Evolutionary conservation across 2,888 invertebrate species (phyloP).

Genomic region (Ennomos fuscantarius): DNA sequence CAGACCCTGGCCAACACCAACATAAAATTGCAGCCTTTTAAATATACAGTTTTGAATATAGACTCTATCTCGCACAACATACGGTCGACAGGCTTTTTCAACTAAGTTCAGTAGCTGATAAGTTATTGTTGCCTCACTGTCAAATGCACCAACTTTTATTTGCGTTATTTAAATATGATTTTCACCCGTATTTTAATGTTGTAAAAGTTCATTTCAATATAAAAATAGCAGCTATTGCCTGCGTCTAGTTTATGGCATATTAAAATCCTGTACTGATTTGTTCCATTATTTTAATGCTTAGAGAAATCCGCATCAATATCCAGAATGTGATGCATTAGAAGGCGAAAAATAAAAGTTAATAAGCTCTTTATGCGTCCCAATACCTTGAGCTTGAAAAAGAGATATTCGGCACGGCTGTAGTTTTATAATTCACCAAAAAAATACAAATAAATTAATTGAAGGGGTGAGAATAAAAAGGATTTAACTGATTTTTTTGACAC

Average conservation of each 20-base stretch:
- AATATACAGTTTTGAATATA: slow-evolving; percentile 24
- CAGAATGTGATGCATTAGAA: too few relatives aligned
- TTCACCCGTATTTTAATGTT: slow-evolving; percentile 36
- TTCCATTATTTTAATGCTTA: slow-evolving; percentile 38
- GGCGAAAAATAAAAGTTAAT: too few relatives aligned
- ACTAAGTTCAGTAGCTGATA: slow-evolving; percentile 24
- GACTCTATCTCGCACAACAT: slow-evolving; percentile 46
- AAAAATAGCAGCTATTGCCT: slow-evolving; percentile 35
- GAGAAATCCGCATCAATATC: too few relatives aligned
- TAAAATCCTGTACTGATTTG: slow-evolving; percentile 62
- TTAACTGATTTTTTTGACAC: too few relatives aligned
- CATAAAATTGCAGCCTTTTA: slow-evolving; percentile 29
- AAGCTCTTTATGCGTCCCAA: too few relatives aligned
- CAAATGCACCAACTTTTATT: slow-evolving; percentile 44
- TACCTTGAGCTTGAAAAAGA: too few relatives aligned
- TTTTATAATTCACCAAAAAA: too few relatives aligned
- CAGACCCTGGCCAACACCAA: slow-evolving; percentile 58
- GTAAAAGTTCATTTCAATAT: slow-evolving; percentile 30
- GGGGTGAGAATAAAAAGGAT: too few relatives aligned
- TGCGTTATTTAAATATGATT: slow-evolving; percentile 41
- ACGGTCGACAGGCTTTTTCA: slow-evolving; percentile 31
- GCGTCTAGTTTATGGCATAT: slow-evolving; percentile 66
- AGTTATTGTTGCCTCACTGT: slow-evolving; percentile 39
- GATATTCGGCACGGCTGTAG: too few relatives aligned
- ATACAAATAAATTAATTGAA: too few relatives aligned